Base-by-base conservation (phyloP, 2,888 invertebrate genomes). In the Harpalus rufipes region DNA sequence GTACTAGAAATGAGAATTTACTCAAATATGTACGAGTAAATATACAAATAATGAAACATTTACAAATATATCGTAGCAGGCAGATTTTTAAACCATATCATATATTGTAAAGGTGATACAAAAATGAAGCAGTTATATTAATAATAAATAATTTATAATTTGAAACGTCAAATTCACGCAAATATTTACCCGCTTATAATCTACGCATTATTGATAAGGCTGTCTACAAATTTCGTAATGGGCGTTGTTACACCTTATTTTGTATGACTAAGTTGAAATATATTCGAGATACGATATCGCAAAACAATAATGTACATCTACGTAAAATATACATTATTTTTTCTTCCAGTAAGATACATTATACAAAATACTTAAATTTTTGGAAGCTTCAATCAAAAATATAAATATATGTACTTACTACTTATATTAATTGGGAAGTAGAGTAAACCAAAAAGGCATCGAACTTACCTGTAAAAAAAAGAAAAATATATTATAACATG, bases 221-320 rank as follows among this genome's bases (percentile, higher is more conserved):
- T 21, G 65, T 65, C 65, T 68, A 68, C n/a, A 10, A 68, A 78
- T 78, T 78, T 78, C 58, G 78, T 58, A 78, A 51, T 58, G 51
- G 74, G 78, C 58, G 78, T 78, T 12, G 78, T 21, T n/a, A 56
- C 78, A 8, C 56, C 25, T 14, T 32, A 32, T 32, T 32, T 56
- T 76, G 76, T 12, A 8, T 76, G 76, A 56, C 51, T 21, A 32
- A 25, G 12, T 8, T 12, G 10, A 51, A 51, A 51, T 51, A 12
- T 12, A 51, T 18, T 65, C 5, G 21, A 32, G 32, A 32, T 32
- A 32, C 32, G 32, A 32, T 25, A 63, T 63, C 63, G 12, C 21
- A 18, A 63, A 63, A 63, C 18, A 63, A 18, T 63, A 63, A 63
- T 21, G 1, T 63, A 21, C 12, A 63, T 25, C 63, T 21, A 63